Evolutionary conservation across 2,113 vertebrate species (phyloP).

Genomic region (Dicrurus megarhynchus): DNA sequence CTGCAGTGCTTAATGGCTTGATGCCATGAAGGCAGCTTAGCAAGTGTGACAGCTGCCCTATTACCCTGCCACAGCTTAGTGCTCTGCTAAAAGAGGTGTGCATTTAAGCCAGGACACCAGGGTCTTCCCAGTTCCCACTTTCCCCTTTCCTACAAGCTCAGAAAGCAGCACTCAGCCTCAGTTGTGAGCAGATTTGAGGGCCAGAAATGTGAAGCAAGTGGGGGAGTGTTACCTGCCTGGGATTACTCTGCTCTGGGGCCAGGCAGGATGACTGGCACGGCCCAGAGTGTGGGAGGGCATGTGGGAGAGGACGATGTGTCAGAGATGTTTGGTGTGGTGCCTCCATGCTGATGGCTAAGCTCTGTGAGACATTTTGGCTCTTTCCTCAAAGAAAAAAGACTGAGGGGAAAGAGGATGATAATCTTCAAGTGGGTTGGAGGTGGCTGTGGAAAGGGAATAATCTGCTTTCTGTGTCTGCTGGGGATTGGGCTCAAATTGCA

Average conservation of each 20-base stretch:
- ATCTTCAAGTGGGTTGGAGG: not conserved
- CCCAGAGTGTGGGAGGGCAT: not conserved
- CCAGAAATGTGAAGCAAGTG: not conserved
- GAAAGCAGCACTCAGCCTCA: not conserved
- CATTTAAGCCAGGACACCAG: not conserved
- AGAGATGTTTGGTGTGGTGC: not conserved
- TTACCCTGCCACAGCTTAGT: conserved; percentile 1
- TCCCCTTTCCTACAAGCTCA: not conserved
- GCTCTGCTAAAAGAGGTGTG: not conserved
- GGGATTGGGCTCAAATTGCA: not conserved
- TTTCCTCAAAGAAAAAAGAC: not conserved
- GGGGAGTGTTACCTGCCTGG: not conserved
- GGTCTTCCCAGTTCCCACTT: not conserved
- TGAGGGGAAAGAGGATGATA: not conserved
- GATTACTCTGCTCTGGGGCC: not conserved
- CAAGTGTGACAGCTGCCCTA: conserved; percentile 37
- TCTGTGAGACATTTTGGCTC: not conserved
- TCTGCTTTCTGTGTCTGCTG: not conserved
- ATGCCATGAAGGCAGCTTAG: conserved; percentile 39
- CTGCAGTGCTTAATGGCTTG: conserved; percentile 18
- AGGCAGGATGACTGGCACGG: not conserved
- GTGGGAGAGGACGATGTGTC: not conserved
- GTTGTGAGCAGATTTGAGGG: not conserved
- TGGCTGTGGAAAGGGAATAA: not conserved
- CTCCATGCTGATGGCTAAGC: not conserved